Evolutionary conservation across 2,797 vertebrate species (phyloP).

Genomic region (Chlorospingus flavigularis): DNA sequence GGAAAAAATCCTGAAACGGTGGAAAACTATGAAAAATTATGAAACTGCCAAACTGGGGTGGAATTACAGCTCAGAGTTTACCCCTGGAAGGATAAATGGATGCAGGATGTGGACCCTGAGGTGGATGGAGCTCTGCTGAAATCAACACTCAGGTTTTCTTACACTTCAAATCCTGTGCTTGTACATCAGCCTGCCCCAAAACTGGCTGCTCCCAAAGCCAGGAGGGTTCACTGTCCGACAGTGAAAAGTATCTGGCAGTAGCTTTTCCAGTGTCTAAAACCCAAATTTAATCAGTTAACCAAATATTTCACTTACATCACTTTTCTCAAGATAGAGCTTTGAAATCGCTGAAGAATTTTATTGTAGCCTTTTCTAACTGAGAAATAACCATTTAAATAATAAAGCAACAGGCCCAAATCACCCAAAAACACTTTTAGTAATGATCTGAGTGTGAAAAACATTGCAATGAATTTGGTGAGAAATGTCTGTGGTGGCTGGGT

Average conservation of each 20-base stretch:
- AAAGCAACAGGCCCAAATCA: background rate
- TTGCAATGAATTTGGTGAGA: background rate
- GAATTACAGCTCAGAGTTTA: background rate
- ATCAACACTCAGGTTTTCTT: rapidly evolving
- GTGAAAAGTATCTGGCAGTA: background rate
- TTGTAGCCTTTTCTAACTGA: background rate
- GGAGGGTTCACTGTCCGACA: background rate
- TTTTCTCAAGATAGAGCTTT: background rate
- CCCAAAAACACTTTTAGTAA: rapidly evolving
- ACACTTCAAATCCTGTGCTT: background rate
- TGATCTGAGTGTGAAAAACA: rapidly evolving
- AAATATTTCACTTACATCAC: background rate
- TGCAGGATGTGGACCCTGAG: background rate
- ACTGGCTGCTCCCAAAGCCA: background rate
- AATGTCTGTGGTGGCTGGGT: rapidly evolving
- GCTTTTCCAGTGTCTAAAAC: background rate
- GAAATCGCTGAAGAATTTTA: background rate
- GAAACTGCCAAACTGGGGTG: background rate
- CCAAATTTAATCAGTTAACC: background rate
- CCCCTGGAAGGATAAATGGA: background rate
- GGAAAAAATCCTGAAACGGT: rapidly evolving
- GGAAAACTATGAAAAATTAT: rapidly evolving
- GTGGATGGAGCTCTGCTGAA: background rate
- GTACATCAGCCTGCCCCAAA: background rate
- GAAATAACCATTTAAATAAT: background rate